Percentiles rank a stretch among this genome's conserved stretches.
These are phyloP conservation scores for Helicoverpa assulta DNA, from an alignment of 2,888 invertebrate genomes.

Conservation along the genomic window DNA sequence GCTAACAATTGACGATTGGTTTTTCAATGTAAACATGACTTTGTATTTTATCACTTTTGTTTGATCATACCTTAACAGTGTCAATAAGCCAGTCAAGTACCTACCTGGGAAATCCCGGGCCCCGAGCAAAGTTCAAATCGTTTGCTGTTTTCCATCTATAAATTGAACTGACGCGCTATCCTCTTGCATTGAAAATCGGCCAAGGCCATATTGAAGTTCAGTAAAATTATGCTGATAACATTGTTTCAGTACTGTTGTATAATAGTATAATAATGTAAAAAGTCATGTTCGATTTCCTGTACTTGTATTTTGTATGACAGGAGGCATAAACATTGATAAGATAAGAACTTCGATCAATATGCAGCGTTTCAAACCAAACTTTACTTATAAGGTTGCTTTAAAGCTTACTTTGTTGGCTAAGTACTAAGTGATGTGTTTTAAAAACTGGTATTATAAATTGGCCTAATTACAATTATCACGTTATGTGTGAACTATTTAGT, in stretches of 20 bases:
- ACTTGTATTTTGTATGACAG: background rate
- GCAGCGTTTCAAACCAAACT: constrained; percentile 8
- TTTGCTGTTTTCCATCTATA: constrained; percentile 1
- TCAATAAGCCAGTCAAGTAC: background rate
- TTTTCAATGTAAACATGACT: constrained; percentile 1
- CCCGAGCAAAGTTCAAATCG: background rate
- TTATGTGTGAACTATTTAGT: background rate
- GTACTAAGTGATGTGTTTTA: background rate
- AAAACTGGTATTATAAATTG: background rate
- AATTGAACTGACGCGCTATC: background rate
- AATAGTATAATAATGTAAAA: background rate
- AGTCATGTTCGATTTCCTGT: constrained; percentile 27
- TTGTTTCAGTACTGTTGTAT: constrained; percentile 13
- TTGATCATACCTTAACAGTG: background rate
- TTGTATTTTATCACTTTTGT: background rate
- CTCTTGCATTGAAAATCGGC: constrained; percentile 15
- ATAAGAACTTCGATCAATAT: constrained; percentile 41
- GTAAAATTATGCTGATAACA: constrained; percentile 9
- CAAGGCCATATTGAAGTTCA: constrained; percentile 16
- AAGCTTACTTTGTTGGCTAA: background rate
- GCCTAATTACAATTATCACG: background rate
- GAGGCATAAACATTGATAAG: constrained; percentile 34
- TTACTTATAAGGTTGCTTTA: background rate
- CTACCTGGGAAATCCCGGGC: background rate
- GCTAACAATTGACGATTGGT: background rate